Evolutionary conservation across 2,797 vertebrate genomes (phyloP).

Genomic region (Megaceryle alcyon): DNA sequence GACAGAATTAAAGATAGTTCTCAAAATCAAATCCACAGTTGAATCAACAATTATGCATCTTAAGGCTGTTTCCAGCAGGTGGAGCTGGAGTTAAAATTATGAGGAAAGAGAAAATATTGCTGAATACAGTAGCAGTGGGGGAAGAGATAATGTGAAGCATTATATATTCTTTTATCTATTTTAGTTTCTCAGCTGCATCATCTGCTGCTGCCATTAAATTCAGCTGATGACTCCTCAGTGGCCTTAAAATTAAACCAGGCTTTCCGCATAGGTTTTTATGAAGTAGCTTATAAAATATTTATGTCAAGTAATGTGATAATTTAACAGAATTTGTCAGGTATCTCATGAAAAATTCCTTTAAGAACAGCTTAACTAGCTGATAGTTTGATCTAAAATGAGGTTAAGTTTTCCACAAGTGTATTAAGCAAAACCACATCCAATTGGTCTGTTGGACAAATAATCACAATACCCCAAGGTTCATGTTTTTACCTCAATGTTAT

Average conservation of each 20-base stretch:
- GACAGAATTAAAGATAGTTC: neutral
- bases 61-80: conserved; percentile 52
- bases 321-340: conserved; percentile 44
- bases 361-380: conserved; percentile 7
- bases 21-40: neutral
- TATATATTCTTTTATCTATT: neutral
- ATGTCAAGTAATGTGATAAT: neutral
- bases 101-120: neutral
- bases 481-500: conserved; percentile 87
- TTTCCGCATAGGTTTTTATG: conserved; percentile 32
- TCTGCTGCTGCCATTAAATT: conserved; percentile 32
- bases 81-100: conserved; percentile 60
- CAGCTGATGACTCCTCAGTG: conserved; percentile 19
- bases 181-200: conserved; percentile 31
- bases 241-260: conserved; percentile 43
- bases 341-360: conserved; percentile 27
- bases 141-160: neutral
- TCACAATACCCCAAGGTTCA: neutral
- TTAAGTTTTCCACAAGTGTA: neutral
- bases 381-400: neutral
- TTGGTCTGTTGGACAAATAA: neutral
- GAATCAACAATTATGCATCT: neutral
- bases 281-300: conserved; percentile 52
- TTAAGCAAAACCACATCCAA: neutral
- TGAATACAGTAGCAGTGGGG: neutral